These are phyloP conservation scores for Mellivora capensis DNA, from an alignment of 2,113 vertebrate species.

Conservation along the genomic window DNA sequence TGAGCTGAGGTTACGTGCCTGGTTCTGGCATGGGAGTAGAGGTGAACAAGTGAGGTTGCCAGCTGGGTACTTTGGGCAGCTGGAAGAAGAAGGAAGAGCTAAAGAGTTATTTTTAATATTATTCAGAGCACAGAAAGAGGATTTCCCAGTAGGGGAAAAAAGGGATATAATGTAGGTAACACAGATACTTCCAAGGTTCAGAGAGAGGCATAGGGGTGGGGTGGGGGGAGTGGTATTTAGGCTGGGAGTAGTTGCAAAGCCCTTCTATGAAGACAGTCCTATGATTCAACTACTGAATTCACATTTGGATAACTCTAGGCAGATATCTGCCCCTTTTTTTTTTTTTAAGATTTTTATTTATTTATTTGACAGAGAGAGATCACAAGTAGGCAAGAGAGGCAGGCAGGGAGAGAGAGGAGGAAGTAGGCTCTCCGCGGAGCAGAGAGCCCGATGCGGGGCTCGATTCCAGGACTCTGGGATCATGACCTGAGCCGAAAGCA, in stretches of 20 bases:
- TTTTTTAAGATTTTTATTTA: too few species aligned
- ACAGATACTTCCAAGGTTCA: neutral
- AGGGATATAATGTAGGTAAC: neutral
- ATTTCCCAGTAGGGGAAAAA: constrained; percentile 42
- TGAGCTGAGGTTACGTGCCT: constrained; percentile 49
- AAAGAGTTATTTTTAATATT: constrained; percentile 51
- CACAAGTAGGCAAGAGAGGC: too few species aligned
- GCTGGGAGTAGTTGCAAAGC: neutral
- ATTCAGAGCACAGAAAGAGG: constrained; percentile 41
- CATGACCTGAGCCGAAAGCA: too few species aligned
- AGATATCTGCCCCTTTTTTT: neutral
- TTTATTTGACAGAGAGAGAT: too few species aligned
- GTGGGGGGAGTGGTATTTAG: neutral
- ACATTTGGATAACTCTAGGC: neutral
- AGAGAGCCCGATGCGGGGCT: too few species aligned
- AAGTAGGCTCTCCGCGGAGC: too few species aligned
- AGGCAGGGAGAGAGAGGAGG: too few species aligned
- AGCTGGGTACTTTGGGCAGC: constrained; percentile 26
- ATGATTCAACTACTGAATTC: neutral
- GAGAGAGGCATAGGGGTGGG: neutral
- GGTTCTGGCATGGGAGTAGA: neutral
- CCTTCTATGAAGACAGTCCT: neutral
- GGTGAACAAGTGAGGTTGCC: constrained; percentile 9
- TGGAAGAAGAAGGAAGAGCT: constrained; percentile 29
- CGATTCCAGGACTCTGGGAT: too few species aligned